Conservation (phyloP, 1,140 invertebrate genomes). For the Popillia japonica region DNA sequence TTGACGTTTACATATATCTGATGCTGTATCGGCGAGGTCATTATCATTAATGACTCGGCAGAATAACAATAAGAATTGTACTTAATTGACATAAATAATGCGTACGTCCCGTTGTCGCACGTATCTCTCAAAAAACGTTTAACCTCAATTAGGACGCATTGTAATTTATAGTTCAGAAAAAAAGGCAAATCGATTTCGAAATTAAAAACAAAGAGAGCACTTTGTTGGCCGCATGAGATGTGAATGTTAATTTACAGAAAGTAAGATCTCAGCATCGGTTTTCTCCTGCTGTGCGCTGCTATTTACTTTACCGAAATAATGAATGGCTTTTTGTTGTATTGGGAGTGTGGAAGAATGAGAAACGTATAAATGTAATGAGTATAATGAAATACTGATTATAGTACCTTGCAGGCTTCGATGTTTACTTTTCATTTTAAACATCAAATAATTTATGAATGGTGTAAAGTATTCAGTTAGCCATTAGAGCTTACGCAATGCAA, state of each 20-base stretch:
- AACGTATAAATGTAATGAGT: neutral
- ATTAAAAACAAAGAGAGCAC: neutral
- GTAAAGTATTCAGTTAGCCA: neutral
- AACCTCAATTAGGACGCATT: slow-evolving; percentile 25
- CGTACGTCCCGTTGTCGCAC: neutral
- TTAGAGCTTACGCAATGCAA: no score
- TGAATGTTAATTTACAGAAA: neutral
- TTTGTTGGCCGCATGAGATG: neutral
- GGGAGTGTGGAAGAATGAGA: neutral
- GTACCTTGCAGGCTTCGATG: slow-evolving; percentile 67
- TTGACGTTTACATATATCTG: neutral
- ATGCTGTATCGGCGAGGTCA: slow-evolving; percentile 10
- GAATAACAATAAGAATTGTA: neutral
- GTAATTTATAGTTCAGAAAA: neutral
- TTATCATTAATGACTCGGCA: slow-evolving; percentile 24
- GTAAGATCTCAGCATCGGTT: neutral
- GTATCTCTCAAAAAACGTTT: slow-evolving; percentile 5
- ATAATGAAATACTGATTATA: neutral
- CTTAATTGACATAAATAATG: slow-evolving; percentile 31
- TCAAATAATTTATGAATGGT: neutral
- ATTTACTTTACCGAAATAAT: neutral
- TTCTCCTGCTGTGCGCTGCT: neutral
- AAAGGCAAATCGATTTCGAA: neutral
- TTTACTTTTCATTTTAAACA: neutral
- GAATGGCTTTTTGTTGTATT: neutral